Percentiles rank a stretch among this genome's conserved stretches.
phyloP scores from a whole-genome alignment of 2,888 invertebrate species.

The Ichneumoninae sp. region DNA sequence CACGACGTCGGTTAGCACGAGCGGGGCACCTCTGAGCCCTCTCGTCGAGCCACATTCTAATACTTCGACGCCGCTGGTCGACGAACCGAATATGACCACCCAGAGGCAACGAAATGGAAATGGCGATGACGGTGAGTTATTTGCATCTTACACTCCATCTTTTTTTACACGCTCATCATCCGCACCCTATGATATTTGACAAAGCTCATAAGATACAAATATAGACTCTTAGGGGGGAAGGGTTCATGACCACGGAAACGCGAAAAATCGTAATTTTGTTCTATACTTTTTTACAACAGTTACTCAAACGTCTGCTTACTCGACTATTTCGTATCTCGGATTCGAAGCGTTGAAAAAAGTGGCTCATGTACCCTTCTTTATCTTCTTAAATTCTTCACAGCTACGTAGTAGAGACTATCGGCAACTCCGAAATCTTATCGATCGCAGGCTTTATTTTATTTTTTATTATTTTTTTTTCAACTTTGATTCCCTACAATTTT shows the following conservation, averaged over 20 bases:
- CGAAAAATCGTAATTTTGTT: background rate
- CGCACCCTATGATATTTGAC: background rate
- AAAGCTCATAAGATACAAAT: conserved; percentile 2
- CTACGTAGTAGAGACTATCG: conserved; percentile 22
- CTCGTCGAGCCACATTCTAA: conserved; percentile 88
- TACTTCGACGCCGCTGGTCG: conserved; percentile 87
- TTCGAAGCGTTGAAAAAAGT: background rate
- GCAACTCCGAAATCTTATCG: conserved; percentile 1
- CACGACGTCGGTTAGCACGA: conserved; percentile 80
- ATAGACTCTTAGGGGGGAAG: background rate
- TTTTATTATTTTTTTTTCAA: background rate
- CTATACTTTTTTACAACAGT: background rate
- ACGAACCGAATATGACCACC: conserved; percentile 84
- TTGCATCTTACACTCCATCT: conserved; percentile 1
- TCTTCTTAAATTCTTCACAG: conserved; percentile 14
- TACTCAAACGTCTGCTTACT: background rate
- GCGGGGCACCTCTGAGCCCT: conserved; percentile 86
- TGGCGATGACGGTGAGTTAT: conserved; percentile 81
- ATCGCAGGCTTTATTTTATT: background rate
- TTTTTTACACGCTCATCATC: conserved; percentile 13
- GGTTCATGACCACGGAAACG: background rate
- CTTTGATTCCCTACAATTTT: conserved; percentile 25
- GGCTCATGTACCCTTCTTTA: conserved; percentile 5
- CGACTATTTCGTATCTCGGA: too few relatives aligned
- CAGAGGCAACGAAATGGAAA: conserved; percentile 81